These are phyloP conservation scores for Hippopotamyrus pictus DNA, from an alignment of 2,797 vertebrate genomes.

Conservation along the genomic window DNA sequence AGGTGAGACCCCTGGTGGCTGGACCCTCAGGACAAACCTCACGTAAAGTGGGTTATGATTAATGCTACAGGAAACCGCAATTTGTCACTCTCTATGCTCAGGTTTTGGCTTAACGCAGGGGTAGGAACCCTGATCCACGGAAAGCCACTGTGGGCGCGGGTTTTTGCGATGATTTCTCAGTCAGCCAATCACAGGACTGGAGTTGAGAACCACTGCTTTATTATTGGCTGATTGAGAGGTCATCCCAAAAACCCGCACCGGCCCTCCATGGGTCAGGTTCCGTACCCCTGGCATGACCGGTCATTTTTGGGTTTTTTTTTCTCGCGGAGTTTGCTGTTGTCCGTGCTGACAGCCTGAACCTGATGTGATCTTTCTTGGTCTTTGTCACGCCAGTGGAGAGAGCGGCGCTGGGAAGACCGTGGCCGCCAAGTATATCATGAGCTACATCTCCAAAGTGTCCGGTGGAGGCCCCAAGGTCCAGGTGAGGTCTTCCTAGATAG, in stretches of 20 bases:
- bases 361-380: neutral
- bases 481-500: constrained; percentile 39
- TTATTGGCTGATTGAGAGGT: neutral
- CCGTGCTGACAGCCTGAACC: neutral
- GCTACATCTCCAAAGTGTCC: constrained; percentile 74
- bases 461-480: constrained; percentile 71
- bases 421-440: constrained; percentile 76
- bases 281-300: neutral
- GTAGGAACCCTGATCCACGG: neutral
- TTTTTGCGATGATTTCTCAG: neutral
- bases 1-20: constrained; percentile 49
- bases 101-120: neutral
- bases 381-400: constrained; percentile 57
- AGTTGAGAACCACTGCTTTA: neutral
- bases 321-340: neutral
- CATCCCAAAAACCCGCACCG: neutral
- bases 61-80: neutral
- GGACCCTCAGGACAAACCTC: neutral
- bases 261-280: neutral
- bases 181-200: neutral
- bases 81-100: neutral
- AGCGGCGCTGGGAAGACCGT: constrained; percentile 76
- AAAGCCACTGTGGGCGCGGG: neutral
- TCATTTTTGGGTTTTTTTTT: neutral
- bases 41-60: neutral